phyloP scores from a whole-genome alignment of 1,140 invertebrate genomes.

The Ptiloglossa arizonensis region DNA sequence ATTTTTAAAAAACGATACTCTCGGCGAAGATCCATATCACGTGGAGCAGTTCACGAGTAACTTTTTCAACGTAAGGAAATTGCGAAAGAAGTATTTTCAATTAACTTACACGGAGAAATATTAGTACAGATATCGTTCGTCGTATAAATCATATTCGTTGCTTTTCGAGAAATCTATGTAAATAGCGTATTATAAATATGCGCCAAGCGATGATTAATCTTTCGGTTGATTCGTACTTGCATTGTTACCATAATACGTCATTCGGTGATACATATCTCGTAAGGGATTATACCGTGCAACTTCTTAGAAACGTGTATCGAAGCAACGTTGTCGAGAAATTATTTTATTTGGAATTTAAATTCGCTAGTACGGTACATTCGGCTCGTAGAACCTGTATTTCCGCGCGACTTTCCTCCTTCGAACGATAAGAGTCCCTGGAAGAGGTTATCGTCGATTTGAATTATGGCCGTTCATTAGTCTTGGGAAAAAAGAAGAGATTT shows the following conservation, averaged over 20 bases:
- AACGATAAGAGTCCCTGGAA: background rate
- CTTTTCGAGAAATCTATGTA: no score
- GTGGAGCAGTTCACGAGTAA: no score
- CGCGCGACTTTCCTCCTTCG: no score
- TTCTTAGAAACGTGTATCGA: constrained; percentile 10
- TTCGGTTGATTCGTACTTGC: background rate
- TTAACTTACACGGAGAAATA: background rate
- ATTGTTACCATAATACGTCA: background rate
- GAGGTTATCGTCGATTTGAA: background rate
- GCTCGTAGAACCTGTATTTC: background rate
- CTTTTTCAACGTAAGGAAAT: no score
- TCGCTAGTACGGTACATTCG: no score
- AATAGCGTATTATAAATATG: background rate
- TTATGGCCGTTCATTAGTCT: no score
- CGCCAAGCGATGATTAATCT: background rate
- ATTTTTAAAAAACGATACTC: no score
- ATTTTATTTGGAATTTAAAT: background rate
- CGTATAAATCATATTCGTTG: no score
- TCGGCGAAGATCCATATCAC: no score
- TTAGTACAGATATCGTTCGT: no score
- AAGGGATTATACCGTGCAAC: constrained; percentile 1
- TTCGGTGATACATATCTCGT: constrained; percentile 5
- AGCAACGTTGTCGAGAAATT: background rate
- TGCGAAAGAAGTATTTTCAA: no score
- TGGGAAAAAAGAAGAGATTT: no score